Percentiles rank a stretch among this genome's conserved stretches.
These are phyloP conservation scores for Orthosia gothica DNA, from an alignment of 2,888 invertebrate species.

Conservation along the genomic window DNA sequence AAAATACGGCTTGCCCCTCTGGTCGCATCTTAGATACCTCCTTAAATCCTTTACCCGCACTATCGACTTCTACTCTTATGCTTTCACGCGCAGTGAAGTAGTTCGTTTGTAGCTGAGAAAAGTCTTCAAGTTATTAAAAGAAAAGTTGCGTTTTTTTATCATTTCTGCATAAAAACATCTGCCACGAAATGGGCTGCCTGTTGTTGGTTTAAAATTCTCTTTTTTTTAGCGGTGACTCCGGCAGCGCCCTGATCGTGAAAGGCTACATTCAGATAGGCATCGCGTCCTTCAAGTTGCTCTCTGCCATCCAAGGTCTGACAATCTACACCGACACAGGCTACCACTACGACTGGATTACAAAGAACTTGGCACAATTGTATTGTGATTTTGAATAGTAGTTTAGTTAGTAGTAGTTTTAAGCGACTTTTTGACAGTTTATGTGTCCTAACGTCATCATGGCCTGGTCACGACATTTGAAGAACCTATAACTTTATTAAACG, in stretches of 20 bases:
- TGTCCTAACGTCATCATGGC: not conserved
- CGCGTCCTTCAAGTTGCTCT: not conserved
- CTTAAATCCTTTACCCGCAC: not conserved
- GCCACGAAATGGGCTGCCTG: not conserved
- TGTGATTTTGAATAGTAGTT: not conserved
- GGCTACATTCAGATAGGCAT: not conserved
- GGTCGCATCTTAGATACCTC: not conserved
- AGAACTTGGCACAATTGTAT: not conserved
- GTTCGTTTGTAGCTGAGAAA: no score
- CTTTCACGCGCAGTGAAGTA: no score
- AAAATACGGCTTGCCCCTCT: not conserved
- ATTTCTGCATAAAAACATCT: not conserved
- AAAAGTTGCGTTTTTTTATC: no score
- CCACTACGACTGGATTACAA: not conserved
- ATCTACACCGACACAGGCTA: not conserved
- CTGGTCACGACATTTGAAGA: not conserved
- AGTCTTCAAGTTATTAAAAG: no score
- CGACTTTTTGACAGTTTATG: not conserved
- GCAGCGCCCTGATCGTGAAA: not conserved
- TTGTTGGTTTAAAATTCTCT: not conserved
- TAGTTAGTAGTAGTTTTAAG: no score
- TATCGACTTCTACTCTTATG: no score
- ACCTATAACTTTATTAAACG: not conserved
- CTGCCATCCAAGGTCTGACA: not conserved
- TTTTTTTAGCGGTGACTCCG: slow-evolving; percentile 2